phyloP scores from a whole-genome alignment of 1,140 invertebrate genomes.

The Leptinotarsa lineolata region DNA sequence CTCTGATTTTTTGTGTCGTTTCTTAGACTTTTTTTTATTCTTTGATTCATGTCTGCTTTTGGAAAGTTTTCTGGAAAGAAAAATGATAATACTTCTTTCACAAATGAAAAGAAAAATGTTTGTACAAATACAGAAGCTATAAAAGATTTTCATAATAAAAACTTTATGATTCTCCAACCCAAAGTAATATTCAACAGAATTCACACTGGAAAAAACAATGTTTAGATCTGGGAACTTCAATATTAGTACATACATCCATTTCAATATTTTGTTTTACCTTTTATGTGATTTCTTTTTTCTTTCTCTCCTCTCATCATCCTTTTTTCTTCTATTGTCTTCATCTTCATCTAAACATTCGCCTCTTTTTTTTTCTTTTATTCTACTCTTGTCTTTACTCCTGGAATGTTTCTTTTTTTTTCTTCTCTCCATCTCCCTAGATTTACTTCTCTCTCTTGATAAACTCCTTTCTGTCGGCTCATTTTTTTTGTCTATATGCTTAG shows the following conservation, averaged over 20 bases:
- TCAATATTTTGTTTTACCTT: slow-evolving; percentile 34
- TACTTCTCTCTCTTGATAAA: slow-evolving; percentile 19
- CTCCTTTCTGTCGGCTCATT: slow-evolving; percentile 2
- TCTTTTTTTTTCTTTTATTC: slow-evolving; percentile 30
- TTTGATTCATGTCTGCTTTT: slow-evolving; percentile 40
- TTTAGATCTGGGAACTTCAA: neutral
- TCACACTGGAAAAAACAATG: neutral
- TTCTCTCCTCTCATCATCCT: slow-evolving; percentile 27
- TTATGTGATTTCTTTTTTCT: slow-evolving; percentile 46
- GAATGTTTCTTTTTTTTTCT: slow-evolving; percentile 14
- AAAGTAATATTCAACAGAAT: neutral
- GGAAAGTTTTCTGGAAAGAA: slow-evolving; percentile 46
- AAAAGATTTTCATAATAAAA: neutral
- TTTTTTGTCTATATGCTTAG: neutral
- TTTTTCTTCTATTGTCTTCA: slow-evolving; percentile 30
- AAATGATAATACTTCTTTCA: neutral
- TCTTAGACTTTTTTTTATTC: slow-evolving; percentile 45
- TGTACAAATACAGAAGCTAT: neutral
- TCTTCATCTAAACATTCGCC: slow-evolving; percentile 17
- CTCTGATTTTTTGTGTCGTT: slow-evolving; percentile 36
- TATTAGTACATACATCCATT: neutral
- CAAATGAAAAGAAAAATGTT: neutral
- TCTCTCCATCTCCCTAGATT: slow-evolving; percentile 24
- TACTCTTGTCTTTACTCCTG: slow-evolving; percentile 13
- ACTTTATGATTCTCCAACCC: neutral